These are phyloP conservation scores for Scatophagus argus DNA, from an alignment of 2,113 vertebrate genomes.

Conservation along the genomic window DNA sequence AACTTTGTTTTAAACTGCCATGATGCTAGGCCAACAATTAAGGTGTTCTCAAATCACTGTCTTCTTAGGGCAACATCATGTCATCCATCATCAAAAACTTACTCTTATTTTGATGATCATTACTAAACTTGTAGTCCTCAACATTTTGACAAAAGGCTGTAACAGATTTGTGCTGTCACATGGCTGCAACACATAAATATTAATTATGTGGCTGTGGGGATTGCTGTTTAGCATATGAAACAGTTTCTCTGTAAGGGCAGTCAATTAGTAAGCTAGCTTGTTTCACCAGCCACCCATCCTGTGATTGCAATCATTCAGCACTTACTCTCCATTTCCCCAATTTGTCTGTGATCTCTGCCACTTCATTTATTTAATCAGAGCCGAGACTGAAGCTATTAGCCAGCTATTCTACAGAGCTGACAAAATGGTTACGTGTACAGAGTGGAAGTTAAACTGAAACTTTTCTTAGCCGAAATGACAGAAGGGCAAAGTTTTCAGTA, in stretches of 20 bases:
- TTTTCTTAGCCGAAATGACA: constrained; percentile 4
- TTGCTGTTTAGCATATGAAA: constrained; percentile 59
- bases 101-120: constrained; percentile 34
- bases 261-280: constrained; percentile 36
- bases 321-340: constrained; percentile 53
- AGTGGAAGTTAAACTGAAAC: background rate
- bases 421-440: constrained; percentile 1
- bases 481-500: constrained; percentile 8
- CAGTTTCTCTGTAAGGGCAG: constrained; percentile 22
- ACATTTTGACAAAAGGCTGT: constrained; percentile 30
- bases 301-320: constrained; percentile 63
- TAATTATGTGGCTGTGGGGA: constrained; percentile 15
- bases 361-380: constrained; percentile 58
- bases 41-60: constrained; percentile 6
- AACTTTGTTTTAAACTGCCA: constrained; percentile 39
- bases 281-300: constrained; percentile 26
- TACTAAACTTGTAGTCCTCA: constrained; percentile 21
- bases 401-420: constrained; percentile 5
- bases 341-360: constrained; percentile 53
- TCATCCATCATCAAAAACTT: constrained; percentile 24
- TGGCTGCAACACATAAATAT: constrained; percentile 15
- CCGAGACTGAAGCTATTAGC: constrained; percentile 36
- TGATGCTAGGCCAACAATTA: background rate
- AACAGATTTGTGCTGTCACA: constrained; percentile 27
- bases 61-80: constrained; percentile 19